Base-by-base conservation (phyloP, 2,113 vertebrate species). In the Brachypodius melanocephalos region DNA sequence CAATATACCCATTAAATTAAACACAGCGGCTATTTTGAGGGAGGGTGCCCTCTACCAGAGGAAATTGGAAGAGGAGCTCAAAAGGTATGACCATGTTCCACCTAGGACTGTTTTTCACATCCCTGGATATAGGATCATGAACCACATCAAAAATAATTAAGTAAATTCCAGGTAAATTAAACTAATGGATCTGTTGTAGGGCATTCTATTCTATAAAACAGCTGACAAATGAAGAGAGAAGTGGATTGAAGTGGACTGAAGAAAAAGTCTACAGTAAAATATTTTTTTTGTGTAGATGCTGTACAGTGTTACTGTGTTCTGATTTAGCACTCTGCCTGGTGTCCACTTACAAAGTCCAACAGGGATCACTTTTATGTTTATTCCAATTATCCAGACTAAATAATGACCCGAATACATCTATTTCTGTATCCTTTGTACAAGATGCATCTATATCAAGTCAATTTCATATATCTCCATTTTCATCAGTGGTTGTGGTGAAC, bases 11-110 rank as follows among this genome's bases (percentile, higher is more conserved):
- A 97, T 99, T 88, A 99, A 98, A 97, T 97, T 99, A 90, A 99
- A 99, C 93, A 97, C 98, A 5, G 98, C 99, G 3, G 97, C 98
- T 80, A 98, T 99, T 93, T 95, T 99, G 86, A 98, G 99, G 61
- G 98, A 99, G 91, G 97, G 97, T 58, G 98, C 98, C 45, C 96
- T 99, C 28, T 98, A 98, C 93, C 98, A 98, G 77, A 97, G 97
- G 40, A 97, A 98, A 95, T 93, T 97, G 95, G 98, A 99, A 94
- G 95, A 98, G 57, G 99, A 99, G 74, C 94, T 99, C 49, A 97
- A 97, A 85, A 99, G 98, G 99, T 99, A 97, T 3, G 32, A 28
- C 24, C 38, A 17, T 0, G 0, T 29, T 52, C 45, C n/a, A 66
- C 20, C 36, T 49, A 59, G 21, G 40, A 43, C n/a, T 74, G n/a